Evolutionary conservation across 2,888 invertebrate species (phyloP).

Genomic region (Cephus pulcher): DNA sequence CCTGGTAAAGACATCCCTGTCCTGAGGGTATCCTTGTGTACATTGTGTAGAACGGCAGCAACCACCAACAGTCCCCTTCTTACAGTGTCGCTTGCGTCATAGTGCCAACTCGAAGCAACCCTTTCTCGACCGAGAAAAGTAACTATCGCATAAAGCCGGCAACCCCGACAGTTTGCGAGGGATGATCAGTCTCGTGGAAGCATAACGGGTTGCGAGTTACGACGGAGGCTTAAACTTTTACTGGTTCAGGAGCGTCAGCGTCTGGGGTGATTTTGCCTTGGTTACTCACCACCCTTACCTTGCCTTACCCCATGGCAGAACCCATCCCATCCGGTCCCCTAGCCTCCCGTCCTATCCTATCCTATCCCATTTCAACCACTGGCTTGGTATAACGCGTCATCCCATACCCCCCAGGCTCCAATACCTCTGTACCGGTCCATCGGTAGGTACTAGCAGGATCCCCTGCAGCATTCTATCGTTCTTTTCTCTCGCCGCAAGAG

Average conservation of each 20-base stretch:
- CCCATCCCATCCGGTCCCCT: constrained; percentile 16
- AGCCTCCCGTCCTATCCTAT: constrained; percentile 19
- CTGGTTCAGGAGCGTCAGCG: constrained; percentile 53
- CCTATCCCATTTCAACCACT: constrained; percentile 16
- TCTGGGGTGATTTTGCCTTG: constrained; percentile 52
- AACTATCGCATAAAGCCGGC: constrained; percentile 50
- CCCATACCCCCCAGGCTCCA: background rate
- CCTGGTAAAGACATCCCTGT: background rate
- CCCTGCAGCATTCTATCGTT: background rate
- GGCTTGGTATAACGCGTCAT: constrained; percentile 3
- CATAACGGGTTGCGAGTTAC: constrained; percentile 52
- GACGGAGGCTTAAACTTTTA: constrained; percentile 58
- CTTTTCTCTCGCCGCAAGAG: background rate
- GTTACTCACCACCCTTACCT: constrained; percentile 10
- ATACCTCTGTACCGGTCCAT: background rate
- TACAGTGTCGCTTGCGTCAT: background rate
- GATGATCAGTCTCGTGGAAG: constrained; percentile 52
- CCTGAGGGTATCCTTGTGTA: background rate
- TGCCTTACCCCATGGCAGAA: background rate
- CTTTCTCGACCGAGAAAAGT: constrained; percentile 14
- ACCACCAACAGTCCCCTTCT: background rate
- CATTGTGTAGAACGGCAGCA: background rate
- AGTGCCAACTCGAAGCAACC: background rate
- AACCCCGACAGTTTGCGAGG: constrained; percentile 46
- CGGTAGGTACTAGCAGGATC: background rate